Evolutionary conservation across 2,888 invertebrate species (phyloP), one percentile per base, ranked within the genome.

Genomic region (Caenorhabditis drosophilae): DNA sequence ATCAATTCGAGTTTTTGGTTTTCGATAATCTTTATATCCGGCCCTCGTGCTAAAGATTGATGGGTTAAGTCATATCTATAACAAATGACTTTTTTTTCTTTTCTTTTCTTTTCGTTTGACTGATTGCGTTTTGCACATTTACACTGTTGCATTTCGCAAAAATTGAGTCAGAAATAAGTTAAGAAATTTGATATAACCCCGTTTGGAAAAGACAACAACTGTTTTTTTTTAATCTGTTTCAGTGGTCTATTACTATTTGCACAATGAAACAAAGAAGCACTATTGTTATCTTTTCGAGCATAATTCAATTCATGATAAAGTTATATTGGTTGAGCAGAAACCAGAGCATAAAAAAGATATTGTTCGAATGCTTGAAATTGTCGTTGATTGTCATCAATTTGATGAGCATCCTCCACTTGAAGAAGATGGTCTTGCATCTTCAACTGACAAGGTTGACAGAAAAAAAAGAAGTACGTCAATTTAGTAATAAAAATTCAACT

Each of bases 341-440:
- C 75, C 77, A 40, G 72, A 72, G 51, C 51, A 68, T 57, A 70
- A 77, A 62, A 70, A 75, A 47, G 78, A 77, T 62, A 60, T 76
- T 35, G 75, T 78, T 26, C 49, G 77, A 27, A 76, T 78, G 69
- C 49, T 79, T n/a, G 79, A 79, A 55, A 45, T 79, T 50, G 78
- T 78, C 36, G 44, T 58, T 18, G 67, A 74, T 52, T 79, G 79
- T 46, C 79, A 76, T 59, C 60, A 75, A 40, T 79, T 79, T 51
- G 79, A 79, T 67, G 70, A 74, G 48, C 70, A 70, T 45, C 79
- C 79, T 34, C 79, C 79, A 52, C 67, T 78, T 31, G 61, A 63
- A 42, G 78, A 77, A 48, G 76, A 78, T 35, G 79, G 77, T 51
- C 58, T 73, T 49, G 77, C 77, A n/a, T 70, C 74, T 31, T 74